Evolutionary conservation across 2,888 invertebrate genomes (phyloP), one percentile per base, ranked within the genome.

Genomic region (Mesoligia furuncula): DNA sequence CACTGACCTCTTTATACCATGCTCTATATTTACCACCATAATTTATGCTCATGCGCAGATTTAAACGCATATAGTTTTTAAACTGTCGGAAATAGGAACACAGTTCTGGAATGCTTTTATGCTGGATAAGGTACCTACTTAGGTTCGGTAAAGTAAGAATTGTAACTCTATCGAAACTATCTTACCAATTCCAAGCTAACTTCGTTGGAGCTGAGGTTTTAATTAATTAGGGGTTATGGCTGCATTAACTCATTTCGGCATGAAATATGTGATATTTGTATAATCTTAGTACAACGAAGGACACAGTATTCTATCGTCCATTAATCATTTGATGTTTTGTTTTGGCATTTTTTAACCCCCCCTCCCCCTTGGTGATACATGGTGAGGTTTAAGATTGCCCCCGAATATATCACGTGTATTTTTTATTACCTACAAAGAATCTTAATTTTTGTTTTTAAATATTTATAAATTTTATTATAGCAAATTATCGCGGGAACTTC

Each of bases 1-100:
- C 84, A 77, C 13, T 48, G 85, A 86, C 80, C 85, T 77, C 45
- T 70, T 75, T 64, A 86, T 75, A 39, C 64, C 39, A 20, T 64
- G 72, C 66, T 86, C 71, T 83, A 77, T 83, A 76, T 86, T 65
- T 67, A 84, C 73, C 13, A 64, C 59, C 69, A 84, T 84, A 83
- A 84, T 82, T 82, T 84, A 82, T 77, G 54, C 59, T 69, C 69
- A 75, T 70, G 59, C 27, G 54, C 27, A 62, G 72, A 70, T 67
- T 79, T 57, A 65, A 71, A 73, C 54, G 39, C 73, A 80, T 67
- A 42, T 73, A 57, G 64, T 79, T n/a, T 75, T 62, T 68, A 48
- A 59, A 68, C 20, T 71, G 59, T 45, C 48, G 59, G 67, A 24
- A 71, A 59, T 64, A 15, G 51, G 73, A 48, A 15, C n/a, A 42